Conservation (phyloP, 2,888 invertebrate genomes). For the Colostygia pectinataria region DNA sequence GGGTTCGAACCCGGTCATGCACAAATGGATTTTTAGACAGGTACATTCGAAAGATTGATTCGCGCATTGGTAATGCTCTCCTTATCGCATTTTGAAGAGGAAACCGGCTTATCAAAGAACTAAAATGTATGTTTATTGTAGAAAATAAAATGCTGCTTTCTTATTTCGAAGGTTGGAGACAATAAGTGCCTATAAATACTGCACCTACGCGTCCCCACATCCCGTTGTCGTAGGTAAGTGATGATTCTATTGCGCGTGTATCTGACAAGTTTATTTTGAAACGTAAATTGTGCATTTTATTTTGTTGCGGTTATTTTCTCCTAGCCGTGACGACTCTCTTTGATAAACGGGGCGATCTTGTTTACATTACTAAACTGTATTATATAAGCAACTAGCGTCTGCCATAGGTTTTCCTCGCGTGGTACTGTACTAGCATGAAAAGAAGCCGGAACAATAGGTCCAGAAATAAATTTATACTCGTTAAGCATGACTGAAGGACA, state of each 20-base stretch:
- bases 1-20: too few relatives aligned
- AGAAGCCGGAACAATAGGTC: too few relatives aligned
- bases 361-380: neutral
- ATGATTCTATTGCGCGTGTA: constrained; percentile 34
- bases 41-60: too few relatives aligned
- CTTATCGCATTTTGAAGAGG: too few relatives aligned
- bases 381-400: too few relatives aligned
- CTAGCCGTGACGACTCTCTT: constrained; percentile 11
- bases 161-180: constrained; percentile 6
- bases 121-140: neutral
- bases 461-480: too few relatives aligned
- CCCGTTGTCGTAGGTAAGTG: constrained; percentile 42
- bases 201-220: constrained; percentile 39
- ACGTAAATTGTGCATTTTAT: constrained; percentile 24
- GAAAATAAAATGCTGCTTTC: constrained; percentile 7
- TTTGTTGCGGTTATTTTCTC: constrained; percentile 22
- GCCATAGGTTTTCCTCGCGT: too few relatives aligned
- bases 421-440: too few relatives aligned
- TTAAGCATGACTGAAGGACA: too few relatives aligned
- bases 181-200: constrained; percentile 36
- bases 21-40: too few relatives aligned
- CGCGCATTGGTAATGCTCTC: too few relatives aligned
- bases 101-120: too few relatives aligned
- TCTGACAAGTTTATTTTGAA: constrained; percentile 28
- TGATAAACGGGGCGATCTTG: neutral